phyloP scores from a whole-genome alignment of 1,140 invertebrate species.

The Philopotamus ludificatus region DNA sequence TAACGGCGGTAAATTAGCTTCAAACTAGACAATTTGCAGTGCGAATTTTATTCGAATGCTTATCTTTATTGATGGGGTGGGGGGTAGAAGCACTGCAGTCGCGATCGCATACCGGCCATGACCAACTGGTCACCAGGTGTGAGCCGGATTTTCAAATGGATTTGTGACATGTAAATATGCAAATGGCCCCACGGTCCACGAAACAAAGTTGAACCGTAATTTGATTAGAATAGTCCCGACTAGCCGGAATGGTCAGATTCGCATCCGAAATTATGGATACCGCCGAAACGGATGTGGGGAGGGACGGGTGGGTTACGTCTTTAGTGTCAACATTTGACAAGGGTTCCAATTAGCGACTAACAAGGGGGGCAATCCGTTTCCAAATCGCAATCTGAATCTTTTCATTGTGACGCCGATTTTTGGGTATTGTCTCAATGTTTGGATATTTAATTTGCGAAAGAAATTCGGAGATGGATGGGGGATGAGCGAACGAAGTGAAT shows the following conservation, averaged over 20 bases:
- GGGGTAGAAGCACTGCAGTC: too few species aligned
- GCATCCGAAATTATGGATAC: constrained; percentile 3
- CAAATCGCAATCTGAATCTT: too few species aligned
- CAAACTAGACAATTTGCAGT: too few species aligned
- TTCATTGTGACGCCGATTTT: too few species aligned
- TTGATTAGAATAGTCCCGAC: constrained; percentile 9
- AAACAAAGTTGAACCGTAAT: constrained; percentile 16
- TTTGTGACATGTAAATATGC: constrained; percentile 30
- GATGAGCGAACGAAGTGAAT: too few species aligned
- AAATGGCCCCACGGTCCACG: constrained; percentile 7
- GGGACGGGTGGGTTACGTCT: neutral
- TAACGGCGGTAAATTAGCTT: too few species aligned
- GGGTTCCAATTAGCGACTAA: constrained; percentile 3
- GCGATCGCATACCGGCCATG: too few species aligned
- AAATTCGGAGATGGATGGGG: too few species aligned
- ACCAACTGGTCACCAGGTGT: neutral
- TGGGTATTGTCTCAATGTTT: too few species aligned
- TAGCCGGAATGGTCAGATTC: neutral
- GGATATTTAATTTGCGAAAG: too few species aligned
- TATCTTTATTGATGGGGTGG: too few species aligned
- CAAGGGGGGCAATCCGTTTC: neutral
- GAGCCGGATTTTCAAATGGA: constrained; percentile 18
- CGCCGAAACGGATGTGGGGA: neutral
- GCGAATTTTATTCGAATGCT: too few species aligned
- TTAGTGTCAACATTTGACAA: neutral